These are phyloP conservation scores for Lithosia quadra DNA, from an alignment of 2,888 invertebrate genomes.

Conservation along the genomic window DNA sequence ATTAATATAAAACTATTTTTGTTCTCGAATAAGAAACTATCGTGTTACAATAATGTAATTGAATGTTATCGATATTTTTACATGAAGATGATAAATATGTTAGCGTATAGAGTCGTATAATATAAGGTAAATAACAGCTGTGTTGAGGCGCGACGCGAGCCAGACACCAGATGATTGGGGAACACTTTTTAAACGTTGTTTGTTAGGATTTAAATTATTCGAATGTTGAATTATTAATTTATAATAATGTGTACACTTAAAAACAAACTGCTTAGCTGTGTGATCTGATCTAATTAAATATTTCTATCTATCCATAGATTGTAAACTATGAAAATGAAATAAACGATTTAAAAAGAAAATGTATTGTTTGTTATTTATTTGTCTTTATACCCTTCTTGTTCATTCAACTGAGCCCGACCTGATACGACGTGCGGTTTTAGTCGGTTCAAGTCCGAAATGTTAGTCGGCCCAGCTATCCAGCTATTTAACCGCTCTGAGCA, in stretches of 20 bases:
- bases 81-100: constrained; percentile 68
- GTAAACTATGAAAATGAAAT: constrained; percentile 84
- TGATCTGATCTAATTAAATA: constrained; percentile 84
- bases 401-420: constrained; percentile 25
- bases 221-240: constrained; percentile 83
- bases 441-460: too few relatives aligned
- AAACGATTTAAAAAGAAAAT: constrained; percentile 78
- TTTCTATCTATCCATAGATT: constrained; percentile 84
- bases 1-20: constrained; percentile 77
- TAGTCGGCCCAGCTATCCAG: too few relatives aligned
- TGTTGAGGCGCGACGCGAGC: constrained; percentile 65
- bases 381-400: constrained; percentile 28
- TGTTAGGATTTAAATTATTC: constrained; percentile 84
- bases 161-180: constrained; percentile 76
- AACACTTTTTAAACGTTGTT: constrained; percentile 82
- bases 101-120: constrained; percentile 69
- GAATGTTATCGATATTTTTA: constrained; percentile 83
- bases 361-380: constrained; percentile 76
- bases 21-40: constrained; percentile 79
- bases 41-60: constrained; percentile 77
- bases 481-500: too few relatives aligned
- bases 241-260: constrained; percentile 80
- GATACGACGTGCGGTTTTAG: too few relatives aligned
- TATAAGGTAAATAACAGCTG: constrained; percentile 69
- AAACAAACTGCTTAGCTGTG: constrained; percentile 82